A percentile compares a stretch with the other conserved stretches of the same genome.
These are phyloP conservation scores for Cephus cinctus DNA, from an alignment of 1,140 invertebrate genomes.

Conservation along the genomic window DNA sequence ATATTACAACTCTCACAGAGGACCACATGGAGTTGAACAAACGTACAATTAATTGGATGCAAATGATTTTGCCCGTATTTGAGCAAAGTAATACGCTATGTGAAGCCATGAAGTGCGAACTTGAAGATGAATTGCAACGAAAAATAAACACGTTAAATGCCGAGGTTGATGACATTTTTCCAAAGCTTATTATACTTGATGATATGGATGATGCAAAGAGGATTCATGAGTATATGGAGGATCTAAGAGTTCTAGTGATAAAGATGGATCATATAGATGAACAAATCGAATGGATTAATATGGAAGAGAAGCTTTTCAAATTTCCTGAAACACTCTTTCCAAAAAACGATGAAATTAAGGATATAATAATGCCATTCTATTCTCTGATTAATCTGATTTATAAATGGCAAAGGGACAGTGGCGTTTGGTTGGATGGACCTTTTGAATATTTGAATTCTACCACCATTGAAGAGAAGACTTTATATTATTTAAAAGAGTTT, in stretches of 20 bases:
- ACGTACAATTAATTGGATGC: conserved; percentile 53
- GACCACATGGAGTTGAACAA: conserved; percentile 52
- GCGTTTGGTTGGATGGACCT: conserved; percentile 69
- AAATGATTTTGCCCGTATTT: conserved; percentile 54
- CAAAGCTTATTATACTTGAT: conserved; percentile 52
- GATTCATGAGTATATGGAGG: conserved; percentile 44
- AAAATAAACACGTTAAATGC: conserved; percentile 58
- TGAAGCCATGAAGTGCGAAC: conserved; percentile 63
- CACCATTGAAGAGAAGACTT: conserved; percentile 54
- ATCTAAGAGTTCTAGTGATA: conserved; percentile 60
- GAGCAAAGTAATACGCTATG: conserved; percentile 55
- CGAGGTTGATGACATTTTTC: conserved; percentile 60
- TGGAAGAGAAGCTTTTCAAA: conserved; percentile 70
- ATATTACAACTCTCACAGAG: conserved; percentile 46
- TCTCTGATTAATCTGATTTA: conserved; percentile 52
- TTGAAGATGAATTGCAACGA: conserved; percentile 62
- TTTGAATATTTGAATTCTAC: conserved; percentile 63
- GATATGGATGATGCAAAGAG: conserved; percentile 51
- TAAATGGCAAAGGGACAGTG: conserved; percentile 65
- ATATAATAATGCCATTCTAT: conserved; percentile 49
- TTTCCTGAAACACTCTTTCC: conserved; percentile 66
- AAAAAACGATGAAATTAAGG: conserved; percentile 60
- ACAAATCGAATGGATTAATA: conserved; percentile 63
- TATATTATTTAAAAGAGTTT: conserved; percentile 52
- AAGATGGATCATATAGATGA: conserved; percentile 58